Evolutionary conservation across 1,140 invertebrate genomes (phyloP), one percentile per base, ranked within the genome.

Genomic region (Apis cerana): DNA sequence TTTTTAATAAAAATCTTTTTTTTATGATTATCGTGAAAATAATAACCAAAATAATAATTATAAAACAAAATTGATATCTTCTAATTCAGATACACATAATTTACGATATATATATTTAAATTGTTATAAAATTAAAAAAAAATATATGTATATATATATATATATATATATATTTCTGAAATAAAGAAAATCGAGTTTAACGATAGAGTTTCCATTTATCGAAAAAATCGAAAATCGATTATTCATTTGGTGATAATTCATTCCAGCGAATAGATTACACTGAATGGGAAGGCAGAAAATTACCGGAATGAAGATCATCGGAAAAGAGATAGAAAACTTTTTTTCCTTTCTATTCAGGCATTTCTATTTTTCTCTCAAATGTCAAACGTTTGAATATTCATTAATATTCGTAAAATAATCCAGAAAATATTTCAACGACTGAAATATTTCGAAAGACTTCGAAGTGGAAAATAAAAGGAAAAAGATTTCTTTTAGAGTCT

Each of bases 331-430:
- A 23, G 56, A n/a, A 75, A 61, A 62, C 23, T 33, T 52, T 62
- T 64, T 56, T 58, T 48, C 8, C 27, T 48, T 23, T 62, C 48
- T 12, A 43, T 19, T 23, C 11, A 52, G 48, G 12, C 48, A 27
- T 23, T n/a, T 48, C 11, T 15, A 11, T 17, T 17, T 27, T 19
- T 7, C 23, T 3, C 4, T 71, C 23, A 5, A 54, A 54, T 50
- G 9, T 43, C 10, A 17, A 52, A 52, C 33, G 17, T 27, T 48
- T 75, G 74, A 75, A 75, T 75, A 75, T 75, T 75, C 74, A 64
- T 75, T 64, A 62, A 50, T 52, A 75, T 62, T 75, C 23, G 59
- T 9, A 27, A 75, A 62, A 75, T 64, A 33, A 75, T 75, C 48
- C 43, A 19, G 15, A n/a, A 21, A n/a, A 62, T 43, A 43, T 43